phyloP scores from a whole-genome alignment of 2,888 invertebrate genomes.

The Synanthedon vespiformis region DNA sequence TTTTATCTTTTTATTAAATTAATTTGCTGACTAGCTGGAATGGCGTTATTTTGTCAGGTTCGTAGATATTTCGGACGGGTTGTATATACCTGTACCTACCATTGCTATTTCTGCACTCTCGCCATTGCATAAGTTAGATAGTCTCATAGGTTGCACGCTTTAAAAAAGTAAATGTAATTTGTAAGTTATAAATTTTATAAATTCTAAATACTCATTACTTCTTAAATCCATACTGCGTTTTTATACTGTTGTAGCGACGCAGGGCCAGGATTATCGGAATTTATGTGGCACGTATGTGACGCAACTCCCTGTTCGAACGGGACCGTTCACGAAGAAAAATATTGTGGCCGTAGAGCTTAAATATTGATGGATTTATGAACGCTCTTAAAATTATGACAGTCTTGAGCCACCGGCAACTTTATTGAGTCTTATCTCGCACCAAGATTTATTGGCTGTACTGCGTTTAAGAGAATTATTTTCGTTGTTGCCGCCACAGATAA shows the following conservation, averaged over 20 bases:
- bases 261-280: constrained; percentile 57
- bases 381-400: constrained; percentile 63
- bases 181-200: too few species aligned
- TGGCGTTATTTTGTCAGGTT: too few species aligned
- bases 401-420: constrained; percentile 47
- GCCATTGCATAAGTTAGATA: too few species aligned
- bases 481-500: constrained; percentile 25
- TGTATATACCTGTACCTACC: too few species aligned
- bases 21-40: too few species aligned
- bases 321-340: constrained; percentile 48
- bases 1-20: too few species aligned
- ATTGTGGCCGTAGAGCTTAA: constrained; percentile 60
- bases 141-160: too few species aligned
- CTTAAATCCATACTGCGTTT: background rate
- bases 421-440: constrained; percentile 53
- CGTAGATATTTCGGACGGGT: too few species aligned
- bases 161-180: too few species aligned
- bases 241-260: constrained; percentile 11
- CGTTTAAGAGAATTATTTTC: constrained; percentile 38
- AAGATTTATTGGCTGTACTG: constrained; percentile 52
- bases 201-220: too few species aligned
- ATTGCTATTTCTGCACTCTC: too few species aligned
- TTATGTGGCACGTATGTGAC: constrained; percentile 60
- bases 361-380: constrained; percentile 68
- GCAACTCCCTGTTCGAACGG: constrained; percentile 29